phyloP scores from a whole-genome alignment of 1,140 invertebrate species.

The Neodiprion lecontei region DNA sequence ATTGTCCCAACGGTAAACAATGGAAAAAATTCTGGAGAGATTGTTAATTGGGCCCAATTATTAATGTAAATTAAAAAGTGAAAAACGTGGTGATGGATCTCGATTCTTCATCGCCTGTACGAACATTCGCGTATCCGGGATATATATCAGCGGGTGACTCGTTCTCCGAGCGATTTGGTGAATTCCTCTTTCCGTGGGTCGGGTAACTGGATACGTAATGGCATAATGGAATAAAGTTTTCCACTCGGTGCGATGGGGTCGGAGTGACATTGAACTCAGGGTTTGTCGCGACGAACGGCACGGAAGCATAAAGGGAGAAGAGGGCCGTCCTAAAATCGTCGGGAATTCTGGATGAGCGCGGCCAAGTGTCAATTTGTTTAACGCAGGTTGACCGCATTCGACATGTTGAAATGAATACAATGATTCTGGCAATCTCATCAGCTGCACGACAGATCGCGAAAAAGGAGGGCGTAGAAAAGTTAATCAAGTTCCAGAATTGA shows the following conservation, averaged over 20 bases:
- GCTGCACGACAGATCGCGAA: no score
- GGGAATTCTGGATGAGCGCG: neutral
- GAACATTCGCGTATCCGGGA: no score
- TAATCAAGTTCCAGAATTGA: no score
- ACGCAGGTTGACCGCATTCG: neutral
- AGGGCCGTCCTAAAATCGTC: neutral
- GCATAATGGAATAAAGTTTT: constrained; percentile 6
- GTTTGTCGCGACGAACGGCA: neutral
- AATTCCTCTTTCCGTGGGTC: neutral
- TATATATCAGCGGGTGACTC: no score
- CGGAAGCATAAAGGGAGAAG: neutral
- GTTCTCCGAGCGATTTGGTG: no score
- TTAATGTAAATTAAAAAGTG: no score
- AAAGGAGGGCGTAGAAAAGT: no score
- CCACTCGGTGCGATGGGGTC: constrained; percentile 1
- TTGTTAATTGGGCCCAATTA: no score
- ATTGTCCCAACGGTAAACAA: no score
- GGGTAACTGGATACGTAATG: constrained; percentile 1
- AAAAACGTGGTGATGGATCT: no score
- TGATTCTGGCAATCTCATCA: neutral
- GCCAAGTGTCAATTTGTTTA: neutral
- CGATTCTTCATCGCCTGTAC: no score
- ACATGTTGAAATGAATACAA: neutral
- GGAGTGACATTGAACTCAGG: neutral
- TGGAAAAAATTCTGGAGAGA: no score